A percentile compares a stretch with the other conserved stretches of the same genome.
Conservation (phyloP, 1,140 invertebrate species). For the Temnothorax nylanderi region DNA sequence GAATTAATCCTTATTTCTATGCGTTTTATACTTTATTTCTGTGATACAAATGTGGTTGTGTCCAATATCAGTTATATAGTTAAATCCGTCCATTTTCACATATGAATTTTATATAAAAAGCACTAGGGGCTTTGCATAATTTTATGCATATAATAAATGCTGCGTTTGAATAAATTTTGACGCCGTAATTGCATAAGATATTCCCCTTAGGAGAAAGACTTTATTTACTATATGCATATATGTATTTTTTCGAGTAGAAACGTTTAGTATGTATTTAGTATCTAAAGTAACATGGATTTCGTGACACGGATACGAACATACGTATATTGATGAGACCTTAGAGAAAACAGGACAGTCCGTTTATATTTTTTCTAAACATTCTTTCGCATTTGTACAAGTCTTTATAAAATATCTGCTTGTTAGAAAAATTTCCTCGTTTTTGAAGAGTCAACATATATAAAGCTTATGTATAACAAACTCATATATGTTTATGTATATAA, state of each 20-base stretch:
- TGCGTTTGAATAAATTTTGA: conserved; percentile 1
- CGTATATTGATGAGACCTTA: conserved; percentile 30
- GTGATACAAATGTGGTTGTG: neutral
- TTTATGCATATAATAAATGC: neutral
- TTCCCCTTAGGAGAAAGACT: neutral
- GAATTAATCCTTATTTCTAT: neutral
- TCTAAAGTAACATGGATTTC: neutral
- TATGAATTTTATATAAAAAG: conserved; percentile 24
- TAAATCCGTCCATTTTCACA: conserved; percentile 24
- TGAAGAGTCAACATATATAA: neutral
- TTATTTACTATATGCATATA: neutral
- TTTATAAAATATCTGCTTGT: neutral
- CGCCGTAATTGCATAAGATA: neutral
- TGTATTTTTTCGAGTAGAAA: conserved; percentile 5
- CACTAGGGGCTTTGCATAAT: neutral
- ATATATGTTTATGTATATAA: neutral
- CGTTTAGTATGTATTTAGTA: conserved; percentile 33
- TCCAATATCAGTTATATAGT: neutral
- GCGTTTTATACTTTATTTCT: conserved; percentile 3
- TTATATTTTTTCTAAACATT: conserved; percentile 21
- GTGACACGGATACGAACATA: neutral
- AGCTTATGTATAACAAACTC: neutral
- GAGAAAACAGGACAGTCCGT: conserved; percentile 9
- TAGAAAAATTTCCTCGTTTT: neutral
- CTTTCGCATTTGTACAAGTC: neutral